Evolutionary conservation across 2,113 vertebrate genomes (phyloP), one percentile per base, ranked within the genome.

Genomic region (Lutjanus erythropterus): DNA sequence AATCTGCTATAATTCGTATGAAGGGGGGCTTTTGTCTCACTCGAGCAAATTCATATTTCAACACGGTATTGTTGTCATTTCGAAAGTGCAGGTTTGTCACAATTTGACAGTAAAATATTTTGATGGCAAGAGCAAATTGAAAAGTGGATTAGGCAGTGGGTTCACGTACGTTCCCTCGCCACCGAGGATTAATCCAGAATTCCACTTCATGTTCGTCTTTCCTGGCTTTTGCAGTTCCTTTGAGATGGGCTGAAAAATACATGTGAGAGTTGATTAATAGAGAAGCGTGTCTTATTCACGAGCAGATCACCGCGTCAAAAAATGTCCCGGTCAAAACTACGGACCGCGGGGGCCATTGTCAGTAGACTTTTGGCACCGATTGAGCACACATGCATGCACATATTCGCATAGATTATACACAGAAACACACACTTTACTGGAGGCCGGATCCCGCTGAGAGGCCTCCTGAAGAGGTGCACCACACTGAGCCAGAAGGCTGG

Each of bases 171-270:
- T 67, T 52, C 52, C 33, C 49, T 35, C 3, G 9, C 49, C 65
- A 79, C 61, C 5, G 47, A 58, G 53, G 68, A 80, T 59, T 65
- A 64, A 81, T 86, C 41, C 46, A n/a, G n/a, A 71, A 83, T 90
- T 89, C 71, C 66, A 55, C 68, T 89, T 90, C 49, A 81, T 78
- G 72, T 81, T 76, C 66, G 50, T 80, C 29, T 61, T 71, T 71
- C 81, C 82, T 23, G 44, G 46, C 65, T 67, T 37, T 72, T 61
- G 71, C 52, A 21, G 62, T 25, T 72, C 75, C 72, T 81, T 62
- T 78, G 73, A 86, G 81, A 74, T 53, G 0, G 15, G 27, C 85
- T 83, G 39, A 85, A 86, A 85, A 76, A 86, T 86, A 46, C 75
- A 81, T 84, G 56, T 49, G 41, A 80, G 52, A 42, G 39, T 60